phyloP scores from a whole-genome alignment of 2,888 invertebrate species.

The Cacoxenus indagator region DNA sequence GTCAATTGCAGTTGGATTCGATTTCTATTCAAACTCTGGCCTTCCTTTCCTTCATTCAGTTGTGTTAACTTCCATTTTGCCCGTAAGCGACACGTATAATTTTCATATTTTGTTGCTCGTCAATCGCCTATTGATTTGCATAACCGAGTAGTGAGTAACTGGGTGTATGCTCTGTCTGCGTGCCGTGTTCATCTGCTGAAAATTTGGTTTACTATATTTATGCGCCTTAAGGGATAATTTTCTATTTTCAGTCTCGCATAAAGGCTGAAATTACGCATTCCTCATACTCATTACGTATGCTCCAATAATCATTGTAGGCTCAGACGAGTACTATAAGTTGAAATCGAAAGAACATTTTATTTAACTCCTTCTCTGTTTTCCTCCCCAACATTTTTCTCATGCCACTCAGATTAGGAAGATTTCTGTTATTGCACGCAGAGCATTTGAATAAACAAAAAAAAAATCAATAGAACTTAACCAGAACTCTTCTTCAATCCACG shows the following conservation, averaged over 20 bases:
- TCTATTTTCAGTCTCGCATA: neutral
- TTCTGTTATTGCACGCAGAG: no score
- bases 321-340: no score
- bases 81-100: constrained; percentile 50
- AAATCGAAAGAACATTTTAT: no score
- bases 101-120: constrained; percentile 53
- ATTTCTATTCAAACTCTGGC: constrained; percentile 25
- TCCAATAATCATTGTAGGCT: constrained; percentile 60
- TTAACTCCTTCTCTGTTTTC: no score
- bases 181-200: neutral
- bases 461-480: no score
- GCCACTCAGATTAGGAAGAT: no score
- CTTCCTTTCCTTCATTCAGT: neutral
- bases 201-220: constrained; percentile 13
- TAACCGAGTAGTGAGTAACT: constrained; percentile 27
- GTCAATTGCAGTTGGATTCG: constrained; percentile 53
- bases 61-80: constrained; percentile 29
- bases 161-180: neutral
- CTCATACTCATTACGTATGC: constrained; percentile 50
- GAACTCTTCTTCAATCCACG: no score
- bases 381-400: no score
- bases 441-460: no score
- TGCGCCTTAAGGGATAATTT: constrained; percentile 19
- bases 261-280: constrained; percentile 3
- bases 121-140: constrained; percentile 52